Base-by-base conservation (phyloP, 2,797 vertebrate genomes). In the Astyanax mexicanus region DNA sequence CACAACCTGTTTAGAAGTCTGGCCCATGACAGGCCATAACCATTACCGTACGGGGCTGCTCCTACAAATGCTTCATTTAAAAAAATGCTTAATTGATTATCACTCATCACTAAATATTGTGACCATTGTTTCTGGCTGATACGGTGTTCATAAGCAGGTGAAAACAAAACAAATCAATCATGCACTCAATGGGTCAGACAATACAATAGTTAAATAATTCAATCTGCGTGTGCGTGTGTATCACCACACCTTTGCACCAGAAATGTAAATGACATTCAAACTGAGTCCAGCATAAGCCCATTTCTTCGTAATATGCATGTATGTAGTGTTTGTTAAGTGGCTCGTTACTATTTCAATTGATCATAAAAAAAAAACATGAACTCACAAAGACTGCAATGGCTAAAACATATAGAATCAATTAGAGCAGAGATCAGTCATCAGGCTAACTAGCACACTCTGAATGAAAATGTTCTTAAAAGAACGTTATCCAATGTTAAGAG, bases 401-500 rank as follows among this genome's bases (percentile, higher is more conserved):
- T 68, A 72, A 61, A 75, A 49, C 13, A 67, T 45, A 23, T 69
- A 55, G 12, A 47, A 80, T 32, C 65, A 37, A 52, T 57, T 74
- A 47, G 62, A 74, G 67, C 55, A 25, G 29, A 37, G 58, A 3
- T 32, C 21, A 55, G 62, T 64, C 54, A 75, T 83, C 72, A 75
- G 47, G 80, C 72, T 74, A 84, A 73, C 78, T 78, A 78, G 73
- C 35, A 74, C 76, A 82, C 61, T 82, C 61, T 68, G 77, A 79
- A 72, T 69, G 73, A 76, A 76, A 55, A 76, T 44, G 80, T 82
- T 83, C 86, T 80, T 68, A 74, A 72, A 82, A 83, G 68, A 81
- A 74, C 82, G 85, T 86, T 15, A 32, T 82, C 86, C 87, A 88
- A 49, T 32, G 79, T 70, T 72, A 62, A 72, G 83, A 86, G 78